Evolutionary conservation across 2,113 vertebrate species (phyloP), one percentile per base, ranked within the genome.

Genomic region (Sphaerodactylus townsendi): DNA sequence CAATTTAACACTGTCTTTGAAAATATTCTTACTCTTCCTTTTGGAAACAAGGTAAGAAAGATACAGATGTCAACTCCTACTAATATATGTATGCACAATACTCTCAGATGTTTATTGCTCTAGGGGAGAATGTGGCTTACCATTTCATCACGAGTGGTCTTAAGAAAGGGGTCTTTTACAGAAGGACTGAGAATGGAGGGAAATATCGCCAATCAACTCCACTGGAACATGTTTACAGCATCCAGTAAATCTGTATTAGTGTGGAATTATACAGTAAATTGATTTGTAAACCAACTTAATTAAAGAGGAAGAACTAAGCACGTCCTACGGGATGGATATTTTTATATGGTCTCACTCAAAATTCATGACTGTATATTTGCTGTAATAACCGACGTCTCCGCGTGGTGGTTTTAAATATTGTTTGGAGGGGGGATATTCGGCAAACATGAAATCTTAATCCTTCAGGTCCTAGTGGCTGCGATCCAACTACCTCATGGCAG

Each of bases 231-330:
- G 86, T 87, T 83, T 37, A 87, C 80, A 85, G 5, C 35, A 83
- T 44, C 23, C 15, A 87, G 56, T 73, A 53, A 79, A n/a, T 39
- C 2, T 90, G 69, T 74, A 79, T 84, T 91, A 90, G 73, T 66
- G 90, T 78, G 85, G 90, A 85, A 86, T 87, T 48, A 72, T 71
- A 5, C 2, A 69, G 76, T 37, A 62, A 91, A 85, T 77, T 94
- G 44, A 91, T 91, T 83, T 83, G 19, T n/a, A 76, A 88, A 62
- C 85, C 78, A 56, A 82, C 75, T 85, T 84, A 13, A 85, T 79
- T 85, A 81, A 48, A 88, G 39, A 86, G 65, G 13, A 87, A 83
- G 86, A 84, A 64, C 41, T 39, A 86, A 89, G 39, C 78, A 77
- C 48, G 13, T 83, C 1, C 30, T 83, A 48, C 41, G 5, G 41